A percentile compares a stretch with the other conserved stretches of the same genome.
These are phyloP conservation scores for Chionis minor DNA, from an alignment of 2,113 vertebrate species.

Conservation along the genomic window DNA sequence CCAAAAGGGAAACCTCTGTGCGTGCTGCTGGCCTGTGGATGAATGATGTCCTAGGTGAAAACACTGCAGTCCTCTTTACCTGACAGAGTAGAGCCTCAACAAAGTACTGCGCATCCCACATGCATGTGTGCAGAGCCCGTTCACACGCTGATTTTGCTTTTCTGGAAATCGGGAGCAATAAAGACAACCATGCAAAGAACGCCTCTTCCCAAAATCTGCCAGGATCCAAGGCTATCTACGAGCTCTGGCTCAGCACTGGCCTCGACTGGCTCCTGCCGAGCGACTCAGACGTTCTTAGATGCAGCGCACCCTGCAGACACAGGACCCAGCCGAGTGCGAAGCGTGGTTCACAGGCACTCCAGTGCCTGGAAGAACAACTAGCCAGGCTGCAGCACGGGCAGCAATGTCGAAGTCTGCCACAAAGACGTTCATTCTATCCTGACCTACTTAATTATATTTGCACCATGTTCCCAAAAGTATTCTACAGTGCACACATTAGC, in stretches of 20 bases:
- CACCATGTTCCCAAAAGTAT: neutral
- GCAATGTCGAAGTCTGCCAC: fast-evolving
- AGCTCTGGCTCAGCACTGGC: neutral
- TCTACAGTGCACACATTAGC: neutral
- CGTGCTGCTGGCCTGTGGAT: neutral
- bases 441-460: neutral
- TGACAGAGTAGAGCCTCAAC: neutral
- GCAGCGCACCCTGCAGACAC: neutral
- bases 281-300: fast-evolving
- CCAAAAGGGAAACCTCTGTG: neutral
- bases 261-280: neutral
- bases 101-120: neutral
- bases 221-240: neutral
- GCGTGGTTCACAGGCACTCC: fast-evolving
- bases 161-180: neutral
- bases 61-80: neutral
- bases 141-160: neutral
- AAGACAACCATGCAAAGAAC: neutral
- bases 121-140: fast-evolving
- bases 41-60: neutral
- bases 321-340: neutral
- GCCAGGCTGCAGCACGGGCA: neutral
- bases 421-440: neutral
- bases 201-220: neutral
- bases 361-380: neutral